Percentiles rank a stretch among this genome's conserved stretches.
Conservation (phyloP, 2,113 vertebrate species). For the Platysteira castanea region DNA sequence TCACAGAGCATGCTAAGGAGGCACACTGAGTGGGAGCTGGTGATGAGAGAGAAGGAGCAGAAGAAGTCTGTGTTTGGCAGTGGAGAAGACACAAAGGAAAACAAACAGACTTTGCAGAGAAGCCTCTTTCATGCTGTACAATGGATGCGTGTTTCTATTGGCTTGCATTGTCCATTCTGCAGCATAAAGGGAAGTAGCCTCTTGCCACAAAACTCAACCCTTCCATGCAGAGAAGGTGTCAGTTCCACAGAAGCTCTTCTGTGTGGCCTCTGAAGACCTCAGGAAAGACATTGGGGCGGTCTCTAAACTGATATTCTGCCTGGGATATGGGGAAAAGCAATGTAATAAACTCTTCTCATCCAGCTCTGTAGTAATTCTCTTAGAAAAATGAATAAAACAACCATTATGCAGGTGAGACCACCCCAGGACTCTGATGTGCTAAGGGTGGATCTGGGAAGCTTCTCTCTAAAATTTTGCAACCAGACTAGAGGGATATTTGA, state of each 20-base stretch:
- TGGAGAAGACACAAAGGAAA: constrained; percentile 32
- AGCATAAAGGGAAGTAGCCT: neutral
- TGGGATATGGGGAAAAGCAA: neutral
- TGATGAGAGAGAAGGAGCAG: constrained; percentile 1
- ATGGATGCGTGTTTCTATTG: neutral
- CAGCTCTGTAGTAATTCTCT: neutral
- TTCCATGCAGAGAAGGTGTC: neutral
- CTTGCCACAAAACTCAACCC: neutral
- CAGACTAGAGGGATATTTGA: neutral
- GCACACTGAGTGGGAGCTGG: constrained; percentile 29
- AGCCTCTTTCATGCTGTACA: neutral
- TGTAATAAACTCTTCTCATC: neutral
- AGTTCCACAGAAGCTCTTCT: neutral
- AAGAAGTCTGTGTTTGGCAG: constrained; percentile 4
- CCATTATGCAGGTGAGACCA: neutral
- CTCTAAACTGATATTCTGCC: neutral
- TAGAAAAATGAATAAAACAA: neutral
- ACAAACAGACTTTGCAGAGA: neutral
- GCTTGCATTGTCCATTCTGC: neutral
- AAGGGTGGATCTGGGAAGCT: neutral
- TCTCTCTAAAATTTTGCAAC: neutral
- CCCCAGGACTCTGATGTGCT: neutral
- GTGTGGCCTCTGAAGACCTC: neutral
- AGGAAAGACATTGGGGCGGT: neutral
- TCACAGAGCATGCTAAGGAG: constrained; percentile 12